phyloP scores from a whole-genome alignment of 2,113 vertebrate genomes.

The Oceanites oceanicus region DNA sequence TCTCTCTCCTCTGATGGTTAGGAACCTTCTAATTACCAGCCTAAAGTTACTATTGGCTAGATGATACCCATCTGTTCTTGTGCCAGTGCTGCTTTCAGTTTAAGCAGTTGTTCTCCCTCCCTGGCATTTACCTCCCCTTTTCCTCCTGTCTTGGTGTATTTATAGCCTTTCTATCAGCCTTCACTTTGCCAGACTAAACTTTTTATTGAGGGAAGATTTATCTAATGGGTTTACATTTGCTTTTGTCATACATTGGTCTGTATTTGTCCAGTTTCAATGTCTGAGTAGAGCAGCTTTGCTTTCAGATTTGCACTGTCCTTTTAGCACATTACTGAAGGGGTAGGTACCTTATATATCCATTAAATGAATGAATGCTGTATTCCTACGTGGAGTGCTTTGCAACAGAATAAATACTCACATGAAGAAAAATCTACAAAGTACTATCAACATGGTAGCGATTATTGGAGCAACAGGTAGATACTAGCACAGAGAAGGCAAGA shows the following conservation, averaged over 20 bases:
- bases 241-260: not conserved
- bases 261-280: not conserved
- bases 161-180: not conserved
- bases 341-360: not conserved
- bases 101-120: not conserved
- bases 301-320: not conserved
- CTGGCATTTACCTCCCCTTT: not conserved
- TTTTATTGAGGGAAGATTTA: not conserved
- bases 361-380: not conserved
- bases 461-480: not conserved
- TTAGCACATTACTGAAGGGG: not conserved
- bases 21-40: not conserved
- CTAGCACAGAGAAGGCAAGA: not conserved
- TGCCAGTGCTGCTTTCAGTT: not conserved
- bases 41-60: not conserved
- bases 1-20: not conserved
- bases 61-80: not conserved
- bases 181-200: not conserved
- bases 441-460: not conserved
- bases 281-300: not conserved
- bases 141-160: not conserved
- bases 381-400: not conserved
- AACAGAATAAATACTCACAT: not conserved
- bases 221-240: not conserved
- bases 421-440: not conserved